Percentiles rank a stretch among this genome's conserved stretches.
phyloP scores from a whole-genome alignment of 2,888 invertebrate genomes.

The Clitarchus hookeri region DNA sequence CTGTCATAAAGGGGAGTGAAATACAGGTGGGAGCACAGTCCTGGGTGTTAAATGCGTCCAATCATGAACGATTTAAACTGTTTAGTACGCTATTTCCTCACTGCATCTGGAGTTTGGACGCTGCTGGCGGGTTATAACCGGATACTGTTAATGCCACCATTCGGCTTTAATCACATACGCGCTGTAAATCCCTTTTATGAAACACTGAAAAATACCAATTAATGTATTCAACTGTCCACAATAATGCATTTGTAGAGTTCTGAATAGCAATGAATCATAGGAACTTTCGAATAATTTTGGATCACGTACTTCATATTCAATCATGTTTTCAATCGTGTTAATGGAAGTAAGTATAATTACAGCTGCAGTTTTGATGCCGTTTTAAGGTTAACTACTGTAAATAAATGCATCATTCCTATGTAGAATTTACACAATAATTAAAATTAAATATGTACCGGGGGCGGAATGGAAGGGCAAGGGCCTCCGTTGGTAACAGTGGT shows the following conservation, averaged over 20 bases:
- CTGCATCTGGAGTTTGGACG: not conserved
- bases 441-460: too few relatives aligned
- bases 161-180: not conserved
- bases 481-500: too few relatives aligned
- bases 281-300: too few relatives aligned
- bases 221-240: not conserved
- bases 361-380: too few relatives aligned
- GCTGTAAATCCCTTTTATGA: not conserved
- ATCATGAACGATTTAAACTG: not conserved
- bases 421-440: too few relatives aligned
- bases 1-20: not conserved
- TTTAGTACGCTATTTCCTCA: slow-evolving; percentile 1
- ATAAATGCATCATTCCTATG: too few relatives aligned
- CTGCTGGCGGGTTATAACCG: not conserved
- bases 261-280: not conserved
- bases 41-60: not conserved
- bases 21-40: not conserved
- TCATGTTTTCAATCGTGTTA: too few relatives aligned
- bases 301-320: too few relatives aligned
- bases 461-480: too few relatives aligned
- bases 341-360: too few relatives aligned
- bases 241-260: not conserved
- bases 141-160: not conserved
- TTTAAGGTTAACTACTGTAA: too few relatives aligned
- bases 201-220: not conserved